A percentile compares a stretch with the other conserved stretches of the same genome.
phyloP scores from a whole-genome alignment of 2,797 vertebrate genomes.

The Bradypus variegatus region DNA sequence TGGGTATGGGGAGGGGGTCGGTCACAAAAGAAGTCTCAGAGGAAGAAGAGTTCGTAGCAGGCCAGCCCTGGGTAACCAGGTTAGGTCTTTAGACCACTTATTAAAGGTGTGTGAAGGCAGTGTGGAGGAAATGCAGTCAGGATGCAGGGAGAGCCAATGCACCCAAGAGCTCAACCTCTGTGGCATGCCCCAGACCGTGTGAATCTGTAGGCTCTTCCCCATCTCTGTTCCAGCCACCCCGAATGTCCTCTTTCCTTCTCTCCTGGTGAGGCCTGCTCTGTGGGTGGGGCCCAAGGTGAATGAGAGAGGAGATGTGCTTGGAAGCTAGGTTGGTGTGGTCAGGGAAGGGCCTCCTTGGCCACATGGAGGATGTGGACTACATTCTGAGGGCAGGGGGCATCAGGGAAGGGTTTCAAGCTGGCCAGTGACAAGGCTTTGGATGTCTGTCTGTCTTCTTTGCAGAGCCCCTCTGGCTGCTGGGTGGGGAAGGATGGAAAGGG shows the following conservation, averaged over 20 bases:
- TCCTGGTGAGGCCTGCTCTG: neutral
- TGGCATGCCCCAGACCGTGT: fast-evolving
- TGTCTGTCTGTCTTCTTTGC: neutral
- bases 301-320: neutral
- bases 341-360: neutral
- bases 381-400: neutral
- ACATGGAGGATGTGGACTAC: neutral
- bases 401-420: neutral
- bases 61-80: neutral
- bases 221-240: neutral
- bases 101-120: neutral
- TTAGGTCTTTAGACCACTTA: neutral
- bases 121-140: neutral
- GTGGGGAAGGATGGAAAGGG: neutral
- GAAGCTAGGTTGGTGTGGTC: neutral
- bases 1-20: neutral
- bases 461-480: neutral
- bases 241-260: neutral
- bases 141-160: neutral
- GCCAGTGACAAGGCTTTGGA: neutral
- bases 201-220: neutral
- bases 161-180: neutral
- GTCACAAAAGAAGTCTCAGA: no score
- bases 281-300: no score
- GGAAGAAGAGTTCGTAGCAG: neutral